Evolutionary conservation across 2,797 vertebrate species (phyloP).

Genomic region (Acrocephalus scirpaceus): DNA sequence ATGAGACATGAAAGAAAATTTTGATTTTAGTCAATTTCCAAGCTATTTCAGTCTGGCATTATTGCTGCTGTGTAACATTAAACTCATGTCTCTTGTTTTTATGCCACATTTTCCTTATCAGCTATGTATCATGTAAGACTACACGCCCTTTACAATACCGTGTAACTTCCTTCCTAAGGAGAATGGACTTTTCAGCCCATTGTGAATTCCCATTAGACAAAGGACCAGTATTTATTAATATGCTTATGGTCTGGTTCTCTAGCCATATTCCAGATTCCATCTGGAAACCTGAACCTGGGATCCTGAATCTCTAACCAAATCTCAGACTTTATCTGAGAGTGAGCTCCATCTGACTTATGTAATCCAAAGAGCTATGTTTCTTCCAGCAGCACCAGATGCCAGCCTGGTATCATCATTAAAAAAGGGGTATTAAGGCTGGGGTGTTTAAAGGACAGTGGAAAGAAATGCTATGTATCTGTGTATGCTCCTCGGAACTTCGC

Average conservation of each 20-base stretch:
- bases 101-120: neutral
- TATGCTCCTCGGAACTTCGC: neutral
- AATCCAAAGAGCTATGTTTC: neutral
- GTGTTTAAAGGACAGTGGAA: neutral
- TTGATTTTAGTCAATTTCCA: neutral
- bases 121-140: neutral
- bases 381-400: neutral
- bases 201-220: neutral
- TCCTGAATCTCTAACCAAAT: neutral
- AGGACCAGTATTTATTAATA: neutral
- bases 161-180: neutral
- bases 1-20: neutral
- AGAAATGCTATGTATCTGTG: neutral
- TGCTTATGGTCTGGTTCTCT: neutral
- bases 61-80: neutral
- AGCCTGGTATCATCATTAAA: neutral
- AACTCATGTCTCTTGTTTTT: neutral
- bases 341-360: neutral
- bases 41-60: neutral
- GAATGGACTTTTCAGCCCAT: neutral
- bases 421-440: neutral
- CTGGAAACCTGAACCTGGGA: neutral
- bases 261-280: neutral
- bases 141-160: rapidly evolving
- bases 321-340: neutral